Evolutionary conservation across 2,888 invertebrate species (phyloP), one percentile per base, ranked within the genome.

Genomic region (Hirtodrosophila duncani): DNA sequence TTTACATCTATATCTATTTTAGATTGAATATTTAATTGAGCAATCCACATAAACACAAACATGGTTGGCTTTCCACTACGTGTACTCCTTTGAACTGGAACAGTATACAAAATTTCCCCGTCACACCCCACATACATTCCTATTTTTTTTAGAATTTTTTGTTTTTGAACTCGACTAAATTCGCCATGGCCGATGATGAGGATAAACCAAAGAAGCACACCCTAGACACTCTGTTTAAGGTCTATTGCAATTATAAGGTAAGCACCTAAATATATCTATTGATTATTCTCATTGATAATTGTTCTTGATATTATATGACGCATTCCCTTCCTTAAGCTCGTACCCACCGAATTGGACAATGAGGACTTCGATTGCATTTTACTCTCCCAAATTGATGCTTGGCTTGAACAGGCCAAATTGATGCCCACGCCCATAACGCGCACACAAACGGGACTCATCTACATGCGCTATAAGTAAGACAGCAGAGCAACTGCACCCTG

Each of bases 391-490:
- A n/a, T n/a, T n/a, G n/a, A n/a, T n/a, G n/a, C n/a, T n/a, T n/a
- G n/a, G n/a, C n/a, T n/a, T n/a, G n/a, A n/a, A n/a, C n/a, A n/a
- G n/a, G n/a, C n/a, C n/a, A n/a, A n/a, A n/a, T n/a, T n/a, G n/a
- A n/a, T n/a, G n/a, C n/a, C 60, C 2, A 20, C 3, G 3, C 62
- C 65, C 17, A 69, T 83, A 16, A 58, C 63, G 2, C 55, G 67
- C 6, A 72, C 63, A 1, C 84, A 83, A 38, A 83, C 83, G 3
- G 83, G 83, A 2, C 58, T 79, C 5, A 66, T 79, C 17, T 83
- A 83, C n/a, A 77, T 81, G 70, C 69, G 77, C 18, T 83, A 79
- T 9, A 84, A 79, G 83, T 77, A 57, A 21, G 45, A n/a, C n/a
- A n/a, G n/a, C n/a, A n/a, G n/a, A n/a, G n/a, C n/a, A n/a, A n/a